A percentile compares a stretch with the other conserved stretches of the same genome.
Conservation (phyloP, 2,113 vertebrate genomes). For the Xiphorhynchus elegans region DNA sequence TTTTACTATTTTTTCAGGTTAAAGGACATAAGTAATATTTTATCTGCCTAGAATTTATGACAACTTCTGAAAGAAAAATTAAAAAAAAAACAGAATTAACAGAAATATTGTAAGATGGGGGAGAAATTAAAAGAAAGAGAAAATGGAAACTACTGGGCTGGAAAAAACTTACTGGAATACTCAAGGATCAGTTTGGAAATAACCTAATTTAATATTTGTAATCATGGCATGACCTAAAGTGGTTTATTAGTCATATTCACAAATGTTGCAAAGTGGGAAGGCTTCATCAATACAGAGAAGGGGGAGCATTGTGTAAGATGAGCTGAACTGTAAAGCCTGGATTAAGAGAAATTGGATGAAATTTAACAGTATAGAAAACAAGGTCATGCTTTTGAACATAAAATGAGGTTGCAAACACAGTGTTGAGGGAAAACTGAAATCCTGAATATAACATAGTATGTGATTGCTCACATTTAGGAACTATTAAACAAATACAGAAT, state of each 20-base stretch:
- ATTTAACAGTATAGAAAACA: not conserved
- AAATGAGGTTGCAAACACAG: not conserved
- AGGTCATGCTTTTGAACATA: not conserved
- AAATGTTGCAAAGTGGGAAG: rapidly evolving
- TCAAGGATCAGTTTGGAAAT: not conserved
- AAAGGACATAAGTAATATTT: not conserved
- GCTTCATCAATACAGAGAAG: not conserved
- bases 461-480: not conserved
- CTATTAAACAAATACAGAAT: not conserved
- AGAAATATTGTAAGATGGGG: not conserved
- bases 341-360: not conserved
- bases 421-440: not conserved
- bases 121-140: not conserved
- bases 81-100: not conserved
- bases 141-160: not conserved
- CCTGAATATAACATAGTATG: not conserved
- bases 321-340: not conserved
- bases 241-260: not conserved
- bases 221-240: not conserved
- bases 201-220: not conserved
- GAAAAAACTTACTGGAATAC: not conserved
- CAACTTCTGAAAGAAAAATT: not conserved
- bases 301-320: not conserved
- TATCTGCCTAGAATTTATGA: not conserved
- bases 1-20: not conserved